These are phyloP conservation scores for Hephaestus fuliginosus DNA, from an alignment of 2,797 vertebrate genomes.

Conservation along the genomic window DNA sequence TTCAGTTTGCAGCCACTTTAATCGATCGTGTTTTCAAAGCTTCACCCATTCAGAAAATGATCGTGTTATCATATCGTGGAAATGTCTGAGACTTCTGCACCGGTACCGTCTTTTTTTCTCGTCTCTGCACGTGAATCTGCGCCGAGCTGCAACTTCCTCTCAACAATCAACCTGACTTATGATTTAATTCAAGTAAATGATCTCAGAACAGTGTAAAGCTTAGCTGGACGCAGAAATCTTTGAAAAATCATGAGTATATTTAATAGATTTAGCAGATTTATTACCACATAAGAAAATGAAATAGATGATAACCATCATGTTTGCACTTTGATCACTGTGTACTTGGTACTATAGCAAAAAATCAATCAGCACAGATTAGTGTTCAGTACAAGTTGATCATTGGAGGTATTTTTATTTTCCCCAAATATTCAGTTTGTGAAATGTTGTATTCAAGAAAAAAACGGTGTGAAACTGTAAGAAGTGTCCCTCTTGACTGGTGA, in stretches of 20 bases:
- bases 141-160: slow-evolving; percentile 16
- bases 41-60: background rate
- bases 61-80: background rate
- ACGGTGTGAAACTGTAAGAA: background rate
- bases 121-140: background rate
- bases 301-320: slow-evolving; percentile 6
- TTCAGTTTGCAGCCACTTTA: no score
- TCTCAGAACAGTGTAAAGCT: background rate
- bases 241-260: slow-evolving; percentile 1
- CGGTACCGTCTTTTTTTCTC: no score
- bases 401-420: background rate
- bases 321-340: slow-evolving; percentile 62
- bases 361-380: background rate
- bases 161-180: background rate
- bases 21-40: background rate
- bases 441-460: slow-evolving; percentile 8
- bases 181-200: background rate
- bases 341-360: slow-evolving; percentile 40
- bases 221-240: slow-evolving; percentile 4
- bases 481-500: slow-evolving; percentile 12
- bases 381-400: slow-evolving; percentile 9
- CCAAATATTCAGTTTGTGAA: slow-evolving; percentile 19
- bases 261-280: background rate
- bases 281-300: background rate
- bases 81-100: background rate